Conservation (phyloP, 2,888 invertebrate genomes). For the Caenorhabditis doughertyi region DNA sequence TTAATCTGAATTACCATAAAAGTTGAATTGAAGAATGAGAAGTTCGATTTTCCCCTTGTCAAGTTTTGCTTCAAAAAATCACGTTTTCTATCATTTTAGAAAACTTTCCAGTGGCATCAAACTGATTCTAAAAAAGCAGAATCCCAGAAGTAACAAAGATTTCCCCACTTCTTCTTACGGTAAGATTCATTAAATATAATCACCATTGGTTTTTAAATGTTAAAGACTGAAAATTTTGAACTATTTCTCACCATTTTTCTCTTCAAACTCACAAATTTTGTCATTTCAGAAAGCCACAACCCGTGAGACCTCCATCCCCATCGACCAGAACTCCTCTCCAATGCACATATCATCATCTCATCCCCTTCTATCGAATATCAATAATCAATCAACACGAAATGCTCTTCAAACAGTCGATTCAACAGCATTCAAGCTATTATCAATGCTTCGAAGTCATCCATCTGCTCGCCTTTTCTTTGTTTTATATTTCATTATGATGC, state of each 20-base stretch:
- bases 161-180: too few species aligned
- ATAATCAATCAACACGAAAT: conserved; percentile 62
- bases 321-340: conserved; percentile 53
- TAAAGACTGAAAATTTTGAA: too few species aligned
- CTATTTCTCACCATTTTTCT: not conserved
- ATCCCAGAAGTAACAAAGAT: too few species aligned
- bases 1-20: too few species aligned
- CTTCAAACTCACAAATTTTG: not conserved
- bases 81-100: too few species aligned
- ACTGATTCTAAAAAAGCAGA: not conserved
- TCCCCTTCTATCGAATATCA: conserved; percentile 56
- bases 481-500: conserved; percentile 90
- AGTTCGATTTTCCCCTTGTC: too few species aligned
- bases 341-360: conserved; percentile 47
- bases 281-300: conserved; percentile 68
- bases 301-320: conserved; percentile 64
- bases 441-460: conserved; percentile 85
- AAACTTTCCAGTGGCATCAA: too few species aligned
- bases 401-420: conserved; percentile 66
- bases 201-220: too few species aligned
- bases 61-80: too few species aligned
- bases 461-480: conserved; percentile 90
- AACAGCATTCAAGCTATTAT: conserved; percentile 66
- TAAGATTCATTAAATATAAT: too few species aligned
- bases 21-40: too few species aligned